These are phyloP conservation scores for Peromyscus nudipes DNA, from an alignment of 2,797 vertebrate species.

Conservation along the genomic window DNA sequence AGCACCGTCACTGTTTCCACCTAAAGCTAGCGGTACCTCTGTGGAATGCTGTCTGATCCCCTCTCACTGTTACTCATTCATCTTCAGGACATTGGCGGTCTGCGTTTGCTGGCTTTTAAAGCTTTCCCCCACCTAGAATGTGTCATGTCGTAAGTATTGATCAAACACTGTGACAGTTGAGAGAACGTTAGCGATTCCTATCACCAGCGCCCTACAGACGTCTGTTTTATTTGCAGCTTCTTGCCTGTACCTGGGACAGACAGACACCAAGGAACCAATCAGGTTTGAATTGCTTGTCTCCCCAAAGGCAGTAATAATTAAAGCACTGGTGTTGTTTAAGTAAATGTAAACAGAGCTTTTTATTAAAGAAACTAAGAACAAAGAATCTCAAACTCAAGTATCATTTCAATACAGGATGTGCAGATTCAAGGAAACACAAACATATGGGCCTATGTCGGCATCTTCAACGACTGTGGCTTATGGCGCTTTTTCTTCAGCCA, in stretches of 20 bases:
- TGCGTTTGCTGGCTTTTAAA: neutral
- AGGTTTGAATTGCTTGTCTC: neutral
- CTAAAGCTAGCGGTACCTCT: neutral
- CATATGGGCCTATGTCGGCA: fast-evolving
- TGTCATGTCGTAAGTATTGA: neutral
- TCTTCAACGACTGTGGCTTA: neutral
- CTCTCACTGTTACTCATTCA: neutral
- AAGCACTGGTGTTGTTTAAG: neutral
- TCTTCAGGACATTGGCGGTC: neutral
- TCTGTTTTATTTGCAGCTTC: neutral
- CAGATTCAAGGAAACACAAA: neutral
- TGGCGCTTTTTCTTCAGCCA: neutral
- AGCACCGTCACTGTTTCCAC: neutral
- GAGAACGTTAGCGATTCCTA: neutral
- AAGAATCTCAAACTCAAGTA: neutral
- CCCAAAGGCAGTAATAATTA: neutral
- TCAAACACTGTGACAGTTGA: neutral
- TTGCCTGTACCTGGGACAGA: neutral
- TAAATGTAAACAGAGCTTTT: conserved; percentile 44
- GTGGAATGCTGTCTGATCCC: neutral
- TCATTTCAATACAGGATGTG: conserved; percentile 3
- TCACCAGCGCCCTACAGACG: neutral
- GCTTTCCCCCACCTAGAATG: neutral
- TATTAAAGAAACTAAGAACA: conserved; percentile 52
- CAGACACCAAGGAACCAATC: neutral